Conservation (phyloP, 2,113 vertebrate species). For the Saiga tatarica region DNA sequence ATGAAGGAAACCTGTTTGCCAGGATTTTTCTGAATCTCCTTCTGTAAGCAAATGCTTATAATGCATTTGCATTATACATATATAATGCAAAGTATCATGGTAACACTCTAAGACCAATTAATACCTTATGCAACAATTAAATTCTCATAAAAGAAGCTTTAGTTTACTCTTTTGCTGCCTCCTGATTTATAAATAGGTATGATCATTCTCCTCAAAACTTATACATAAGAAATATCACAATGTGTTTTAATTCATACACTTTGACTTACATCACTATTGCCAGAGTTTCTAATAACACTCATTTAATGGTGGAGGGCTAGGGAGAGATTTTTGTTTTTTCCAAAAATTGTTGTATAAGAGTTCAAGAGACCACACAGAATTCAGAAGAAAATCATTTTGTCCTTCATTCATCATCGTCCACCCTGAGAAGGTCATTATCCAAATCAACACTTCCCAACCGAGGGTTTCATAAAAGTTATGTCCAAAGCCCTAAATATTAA, state of each 20-base stretch:
- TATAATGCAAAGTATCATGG: neutral
- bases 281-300: neutral
- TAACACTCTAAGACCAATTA: neutral
- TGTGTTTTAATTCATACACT: neutral
- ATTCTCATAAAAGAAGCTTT: neutral
- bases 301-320: neutral
- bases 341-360: neutral
- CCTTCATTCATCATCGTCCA: neutral
- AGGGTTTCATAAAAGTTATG: neutral
- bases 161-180: neutral
- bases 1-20: neutral
- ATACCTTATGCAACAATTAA: neutral
- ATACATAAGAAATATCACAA: neutral
- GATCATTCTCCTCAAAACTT: neutral
- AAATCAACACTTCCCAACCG: neutral
- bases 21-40: neutral
- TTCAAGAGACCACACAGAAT: neutral
- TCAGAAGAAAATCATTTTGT: neutral
- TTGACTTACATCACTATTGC: neutral
- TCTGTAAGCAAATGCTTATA: neutral
- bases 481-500: neutral
- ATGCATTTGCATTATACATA: neutral
- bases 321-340: neutral
- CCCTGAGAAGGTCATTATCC: neutral
- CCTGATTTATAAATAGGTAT: neutral